Evolutionary conservation across 2,888 invertebrate species (phyloP).

Genomic region (Trachelus stipa): DNA sequence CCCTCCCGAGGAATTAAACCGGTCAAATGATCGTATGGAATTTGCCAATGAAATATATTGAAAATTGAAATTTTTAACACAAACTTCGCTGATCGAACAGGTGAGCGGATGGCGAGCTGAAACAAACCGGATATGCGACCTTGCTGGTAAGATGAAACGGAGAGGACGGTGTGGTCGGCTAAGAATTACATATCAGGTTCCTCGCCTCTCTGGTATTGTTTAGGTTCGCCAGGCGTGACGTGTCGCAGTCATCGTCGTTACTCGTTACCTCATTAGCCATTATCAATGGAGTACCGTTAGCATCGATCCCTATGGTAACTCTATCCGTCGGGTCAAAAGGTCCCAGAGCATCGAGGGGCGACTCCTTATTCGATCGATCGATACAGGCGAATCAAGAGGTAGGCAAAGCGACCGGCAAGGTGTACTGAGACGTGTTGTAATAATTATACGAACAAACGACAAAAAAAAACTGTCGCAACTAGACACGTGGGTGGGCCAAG

Average conservation of each 20-base stretch:
- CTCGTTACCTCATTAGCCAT: neutral
- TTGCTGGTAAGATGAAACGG: conserved; percentile 14
- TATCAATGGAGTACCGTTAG: neutral
- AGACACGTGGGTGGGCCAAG: neutral
- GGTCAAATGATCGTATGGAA: neutral
- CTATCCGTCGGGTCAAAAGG: neutral
- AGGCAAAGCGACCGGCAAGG: neutral
- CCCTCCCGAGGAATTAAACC: neutral
- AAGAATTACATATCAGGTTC: neutral
- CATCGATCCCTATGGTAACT: neutral
- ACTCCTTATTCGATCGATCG: neutral
- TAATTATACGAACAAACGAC: neutral
- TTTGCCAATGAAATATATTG: neutral
- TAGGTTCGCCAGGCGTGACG: neutral
- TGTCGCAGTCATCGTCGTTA: neutral
- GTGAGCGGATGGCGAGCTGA: neutral
- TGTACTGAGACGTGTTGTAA: neutral
- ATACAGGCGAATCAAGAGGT: neutral
- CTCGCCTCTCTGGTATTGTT: neutral
- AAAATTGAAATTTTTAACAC: neutral
- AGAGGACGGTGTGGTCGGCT: neutral
- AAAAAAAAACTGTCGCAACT: neutral
- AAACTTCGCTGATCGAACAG: neutral
- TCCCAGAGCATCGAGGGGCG: neutral
- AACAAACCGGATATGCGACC: conserved; percentile 18